Percentiles rank a stretch among this genome's conserved stretches.
phyloP scores from a whole-genome alignment of 2,888 invertebrate species.

The Tetrapedia diversipes region DNA sequence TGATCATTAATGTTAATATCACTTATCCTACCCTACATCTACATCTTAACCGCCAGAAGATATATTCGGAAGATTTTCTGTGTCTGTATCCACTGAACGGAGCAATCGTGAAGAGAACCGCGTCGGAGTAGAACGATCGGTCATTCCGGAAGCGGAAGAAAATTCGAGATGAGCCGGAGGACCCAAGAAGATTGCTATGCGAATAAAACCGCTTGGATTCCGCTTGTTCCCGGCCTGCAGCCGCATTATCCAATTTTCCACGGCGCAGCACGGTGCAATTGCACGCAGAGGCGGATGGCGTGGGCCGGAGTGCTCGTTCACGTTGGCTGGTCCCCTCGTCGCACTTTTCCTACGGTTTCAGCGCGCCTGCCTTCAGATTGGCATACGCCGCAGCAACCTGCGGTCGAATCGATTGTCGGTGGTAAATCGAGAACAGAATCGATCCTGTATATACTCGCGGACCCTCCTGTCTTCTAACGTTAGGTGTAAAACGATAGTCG shows the following conservation, averaged over 20 bases:
- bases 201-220: constrained; percentile 19
- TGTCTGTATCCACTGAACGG: no score
- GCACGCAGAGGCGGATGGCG: constrained; percentile 76
- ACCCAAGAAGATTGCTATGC: background rate
- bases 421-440: constrained; percentile 36
- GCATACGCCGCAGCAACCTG: constrained; percentile 40
- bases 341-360: constrained; percentile 45
- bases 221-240: constrained; percentile 34
- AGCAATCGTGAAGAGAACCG: no score
- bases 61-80: no score
- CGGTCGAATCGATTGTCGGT: constrained; percentile 14
- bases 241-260: constrained; percentile 73
- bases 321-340: constrained; percentile 25
- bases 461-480: no score
- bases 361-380: constrained; percentile 30
- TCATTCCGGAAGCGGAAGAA: constrained; percentile 2
- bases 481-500: no score
- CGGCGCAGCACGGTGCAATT: constrained; percentile 66
- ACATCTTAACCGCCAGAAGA: no score
- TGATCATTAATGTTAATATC: no score
- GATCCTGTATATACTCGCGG: no score
- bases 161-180: background rate
- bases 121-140: background rate
- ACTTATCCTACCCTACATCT: no score
- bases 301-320: constrained; percentile 65